Evolutionary conservation across 1,140 invertebrate species (phyloP).

Genomic region (Patella vulgata): DNA sequence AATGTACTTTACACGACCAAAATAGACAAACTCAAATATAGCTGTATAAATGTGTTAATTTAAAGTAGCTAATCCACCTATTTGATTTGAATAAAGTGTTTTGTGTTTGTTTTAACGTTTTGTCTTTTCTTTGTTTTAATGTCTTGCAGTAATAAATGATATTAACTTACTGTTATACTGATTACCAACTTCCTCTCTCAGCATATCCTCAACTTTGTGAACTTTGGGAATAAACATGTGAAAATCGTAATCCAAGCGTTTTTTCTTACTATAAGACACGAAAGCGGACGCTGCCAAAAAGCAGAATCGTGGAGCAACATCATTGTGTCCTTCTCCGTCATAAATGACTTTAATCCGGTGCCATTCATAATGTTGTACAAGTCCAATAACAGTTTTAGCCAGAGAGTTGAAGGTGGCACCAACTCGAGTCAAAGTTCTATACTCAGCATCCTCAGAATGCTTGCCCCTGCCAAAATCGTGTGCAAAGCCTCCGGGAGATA

Average conservation of each 20-base stretch:
- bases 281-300: constrained; percentile 46
- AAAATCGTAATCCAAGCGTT: constrained; percentile 67
- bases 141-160: background rate
- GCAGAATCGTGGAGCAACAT: constrained; percentile 69
- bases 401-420: constrained; percentile 77
- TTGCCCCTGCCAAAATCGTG: constrained; percentile 75
- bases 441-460: constrained; percentile 28
- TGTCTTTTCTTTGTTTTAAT: no score
- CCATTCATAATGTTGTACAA: constrained; percentile 75
- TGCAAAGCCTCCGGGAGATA: constrained; percentile 86
- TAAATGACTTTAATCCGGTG: constrained; percentile 77
- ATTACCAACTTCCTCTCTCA: constrained; percentile 50
- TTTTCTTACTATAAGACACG: constrained; percentile 56
- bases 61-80: no score
- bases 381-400: constrained; percentile 74
- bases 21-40: no score
- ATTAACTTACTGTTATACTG: constrained; percentile 57
- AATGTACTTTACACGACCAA: no score
- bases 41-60: no score
- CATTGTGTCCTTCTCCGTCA: constrained; percentile 73
- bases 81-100: no score
- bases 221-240: constrained; percentile 65
- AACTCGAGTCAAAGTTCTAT: constrained; percentile 47
- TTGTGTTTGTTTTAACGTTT: no score
- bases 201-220: constrained; percentile 65